Evolutionary conservation across 2,113 vertebrate genomes (phyloP).

Genomic region (Zosterops japonicus): DNA sequence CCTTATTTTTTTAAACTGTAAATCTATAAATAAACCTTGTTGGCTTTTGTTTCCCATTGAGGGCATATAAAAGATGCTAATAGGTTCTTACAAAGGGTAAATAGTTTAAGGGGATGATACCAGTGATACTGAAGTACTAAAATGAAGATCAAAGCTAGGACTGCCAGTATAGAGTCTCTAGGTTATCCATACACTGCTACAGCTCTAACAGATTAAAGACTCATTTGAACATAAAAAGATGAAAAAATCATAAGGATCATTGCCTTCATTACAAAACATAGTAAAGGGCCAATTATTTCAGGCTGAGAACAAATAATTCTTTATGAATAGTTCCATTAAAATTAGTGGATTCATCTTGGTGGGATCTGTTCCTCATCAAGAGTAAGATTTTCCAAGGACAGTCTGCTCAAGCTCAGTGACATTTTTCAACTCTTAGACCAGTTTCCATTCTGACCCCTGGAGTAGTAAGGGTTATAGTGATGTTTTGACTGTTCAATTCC

Average conservation of each 20-base stretch:
- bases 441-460: background rate
- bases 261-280: background rate
- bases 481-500: background rate
- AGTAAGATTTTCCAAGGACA: background rate
- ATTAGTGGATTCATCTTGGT: background rate
- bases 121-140: background rate
- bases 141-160: constrained; percentile 36
- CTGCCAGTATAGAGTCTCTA: background rate
- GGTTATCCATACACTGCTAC: background rate
- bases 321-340: background rate
- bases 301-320: background rate
- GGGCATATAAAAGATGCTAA: background rate
- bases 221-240: constrained; percentile 15
- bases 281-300: background rate
- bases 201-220: constrained; percentile 45
- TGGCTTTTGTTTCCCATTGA: background rate
- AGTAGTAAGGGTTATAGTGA: background rate
- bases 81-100: constrained; percentile 22
- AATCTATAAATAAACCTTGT: background rate
- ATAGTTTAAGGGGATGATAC: constrained; percentile 39
- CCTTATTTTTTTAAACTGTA: background rate
- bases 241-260: background rate
- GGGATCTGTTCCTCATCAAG: background rate
- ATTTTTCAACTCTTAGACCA: background rate
- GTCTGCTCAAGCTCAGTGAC: background rate